Conservation (phyloP, 2,113 vertebrate genomes). For the Pteronura brasiliensis region DNA sequence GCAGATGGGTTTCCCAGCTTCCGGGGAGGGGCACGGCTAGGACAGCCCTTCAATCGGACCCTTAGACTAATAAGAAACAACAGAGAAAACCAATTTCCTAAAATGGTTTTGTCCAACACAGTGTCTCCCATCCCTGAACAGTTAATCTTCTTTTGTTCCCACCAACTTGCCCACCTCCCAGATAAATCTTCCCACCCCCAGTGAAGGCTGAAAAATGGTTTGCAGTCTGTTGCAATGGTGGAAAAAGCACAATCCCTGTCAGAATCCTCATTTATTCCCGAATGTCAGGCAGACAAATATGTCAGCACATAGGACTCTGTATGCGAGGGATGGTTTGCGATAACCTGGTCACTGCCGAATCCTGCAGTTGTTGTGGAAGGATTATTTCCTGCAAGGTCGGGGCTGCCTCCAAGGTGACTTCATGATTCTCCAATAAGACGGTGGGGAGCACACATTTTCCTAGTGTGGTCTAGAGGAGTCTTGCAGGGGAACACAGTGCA, state of each 20-base stretch:
- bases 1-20: neutral
- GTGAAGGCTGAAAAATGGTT: neutral
- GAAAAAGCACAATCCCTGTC: neutral
- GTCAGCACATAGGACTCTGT: neutral
- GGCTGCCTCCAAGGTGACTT: neutral
- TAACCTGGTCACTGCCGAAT: neutral
- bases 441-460: fast-evolving
- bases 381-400: neutral
- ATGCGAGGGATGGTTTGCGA: neutral
- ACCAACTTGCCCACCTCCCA: neutral
- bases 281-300: neutral
- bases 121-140: neutral
- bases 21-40: neutral
- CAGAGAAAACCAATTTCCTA: neutral
- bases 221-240: neutral
- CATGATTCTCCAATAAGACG: neutral
- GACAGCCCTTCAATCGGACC: neutral
- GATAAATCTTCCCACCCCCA: neutral
- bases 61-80: neutral
- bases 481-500: neutral
- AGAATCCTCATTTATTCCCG: neutral
- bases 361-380: neutral
- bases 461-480: neutral
- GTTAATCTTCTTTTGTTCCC: neutral
- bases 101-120: neutral